Evolutionary conservation across 2,797 vertebrate species (phyloP), one percentile per base, ranked within the genome.

Genomic region (Liasis olivaceus): DNA sequence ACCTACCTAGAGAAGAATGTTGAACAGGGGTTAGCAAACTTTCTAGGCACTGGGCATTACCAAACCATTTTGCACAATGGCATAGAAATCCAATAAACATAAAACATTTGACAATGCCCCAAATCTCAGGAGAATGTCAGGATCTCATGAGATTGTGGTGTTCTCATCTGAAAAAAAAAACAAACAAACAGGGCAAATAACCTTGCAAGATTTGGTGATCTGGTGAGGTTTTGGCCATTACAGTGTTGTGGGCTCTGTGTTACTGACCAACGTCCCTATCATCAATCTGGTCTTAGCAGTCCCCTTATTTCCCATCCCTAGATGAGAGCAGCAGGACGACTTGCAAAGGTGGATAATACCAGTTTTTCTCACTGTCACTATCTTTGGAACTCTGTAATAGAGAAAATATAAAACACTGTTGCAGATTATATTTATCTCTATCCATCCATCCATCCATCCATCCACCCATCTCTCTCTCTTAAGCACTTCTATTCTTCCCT

Each of bases 291-390:
- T 97, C 94, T 92, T 95, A 96, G 94, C 93, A 95, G 94, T 59
- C 0, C 93, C 88, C 97, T 98, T 97, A 97, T 98, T 97, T 97
- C 95, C 1, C 51, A 95, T 94, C 89, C 95, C 92, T 97, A 97
- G 97, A 95, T 0, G n/a, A 28, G 42, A 11, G 7, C 1, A 72
- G 66, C 31, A 72, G 8, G 15, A 36, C 69, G 36, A 72, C 5
- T 6, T 72, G 14, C 31, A 14, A 72, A 17, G 14, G 5, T 81
- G 36, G 20, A 81, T 81, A 47, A 81, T 47, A 20, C 36, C 9
- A 1, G 20, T 81, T 47, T 47, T 81, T 81, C 8, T 42, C 36
- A 22, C 36, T 81, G 36, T 81, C 9, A 81, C 72, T 9, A 47
- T 81, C 36, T 47, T 81, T 47, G 20, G 47, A 81, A 47, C 36